phyloP scores from a whole-genome alignment of 2,113 vertebrate genomes.

The Orthochromis malagaraziensis region DNA sequence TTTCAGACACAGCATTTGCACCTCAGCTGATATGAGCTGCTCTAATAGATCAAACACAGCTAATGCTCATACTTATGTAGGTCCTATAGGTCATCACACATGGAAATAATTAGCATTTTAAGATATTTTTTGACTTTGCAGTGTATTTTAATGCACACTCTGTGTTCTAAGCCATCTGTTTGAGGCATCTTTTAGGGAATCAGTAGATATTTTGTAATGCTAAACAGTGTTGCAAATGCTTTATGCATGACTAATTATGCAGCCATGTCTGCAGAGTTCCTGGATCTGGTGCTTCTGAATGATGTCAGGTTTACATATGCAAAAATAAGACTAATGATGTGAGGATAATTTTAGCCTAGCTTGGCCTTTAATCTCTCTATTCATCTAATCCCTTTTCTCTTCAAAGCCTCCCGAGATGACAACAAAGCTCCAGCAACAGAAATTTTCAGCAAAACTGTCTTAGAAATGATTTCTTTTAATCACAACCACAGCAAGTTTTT shows the following conservation, averaged over 20 bases:
- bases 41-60: neutral
- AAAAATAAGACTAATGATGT: constrained; percentile 44
- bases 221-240: constrained; percentile 11
- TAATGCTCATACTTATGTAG: neutral
- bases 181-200: neutral
- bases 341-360: constrained; percentile 8
- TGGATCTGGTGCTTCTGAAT: neutral
- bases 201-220: constrained; percentile 18
- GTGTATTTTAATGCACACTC: neutral
- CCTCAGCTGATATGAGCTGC: neutral
- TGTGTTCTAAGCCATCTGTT: neutral
- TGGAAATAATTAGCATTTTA: neutral
- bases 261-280: neutral
- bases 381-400: constrained; percentile 29
- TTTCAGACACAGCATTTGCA: neutral
- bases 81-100: neutral
- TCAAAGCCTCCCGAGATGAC: constrained; percentile 16
- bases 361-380: constrained; percentile 49
- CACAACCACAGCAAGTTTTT: neutral
- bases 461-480: neutral
- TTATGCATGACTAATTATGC: constrained; percentile 32
- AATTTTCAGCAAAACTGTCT: neutral
- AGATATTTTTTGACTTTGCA: neutral
- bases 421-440: neutral
- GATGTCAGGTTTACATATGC: constrained; percentile 42